Base-by-base conservation (phyloP, 1,140 invertebrate species). In the Drosophila rufa region DNA sequence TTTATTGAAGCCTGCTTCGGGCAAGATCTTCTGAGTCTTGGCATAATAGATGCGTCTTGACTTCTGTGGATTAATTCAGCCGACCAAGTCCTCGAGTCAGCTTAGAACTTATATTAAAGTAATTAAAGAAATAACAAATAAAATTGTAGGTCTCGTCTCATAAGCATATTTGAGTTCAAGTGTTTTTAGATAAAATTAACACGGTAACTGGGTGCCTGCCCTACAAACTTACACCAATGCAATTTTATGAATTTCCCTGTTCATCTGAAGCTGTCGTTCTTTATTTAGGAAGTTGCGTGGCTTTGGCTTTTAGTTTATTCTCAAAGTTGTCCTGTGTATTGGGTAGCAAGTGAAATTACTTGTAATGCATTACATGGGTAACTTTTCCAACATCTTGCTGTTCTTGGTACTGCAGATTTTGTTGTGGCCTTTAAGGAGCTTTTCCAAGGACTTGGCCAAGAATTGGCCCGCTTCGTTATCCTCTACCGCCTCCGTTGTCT, bases 281-380 rank as follows among this genome's bases (percentile, higher is more conserved):
- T 40, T 51, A 0, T 70, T 57, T 25, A n/a, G 46, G 22, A 73
- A 60, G 68, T 86, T 71, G 69, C 71, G 78, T 79, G 66, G 75
- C 57, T 68, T 82, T 79, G 79, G 82, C 71, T 85, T 80, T 79
- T 75, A 83, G 75, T 60, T 89, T 68, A 40, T 55, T 58, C 71
- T 59, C 57, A 70, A 78, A 78, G 67, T 76, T 77, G 51, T 48
- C 27, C 47, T 58, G 68, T 57, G 76, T 73, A 53, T 82, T 62
- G 57, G 74, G 50, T 75, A 71, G 77, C 80, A 73, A 90, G 84
- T 89, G 84, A 89, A 89, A 89, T 89, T 90, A 87, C 84, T 89
- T 89, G 85, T 89, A 90, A 89, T 89, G 84, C 84, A 87, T 87
- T 87, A 87, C 84, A 89, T 89, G 74, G 55, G 62, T 80, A 89